These are phyloP conservation scores for Aplodontia rufa DNA, from an alignment of 2,113 vertebrate species.

Conservation along the genomic window DNA sequence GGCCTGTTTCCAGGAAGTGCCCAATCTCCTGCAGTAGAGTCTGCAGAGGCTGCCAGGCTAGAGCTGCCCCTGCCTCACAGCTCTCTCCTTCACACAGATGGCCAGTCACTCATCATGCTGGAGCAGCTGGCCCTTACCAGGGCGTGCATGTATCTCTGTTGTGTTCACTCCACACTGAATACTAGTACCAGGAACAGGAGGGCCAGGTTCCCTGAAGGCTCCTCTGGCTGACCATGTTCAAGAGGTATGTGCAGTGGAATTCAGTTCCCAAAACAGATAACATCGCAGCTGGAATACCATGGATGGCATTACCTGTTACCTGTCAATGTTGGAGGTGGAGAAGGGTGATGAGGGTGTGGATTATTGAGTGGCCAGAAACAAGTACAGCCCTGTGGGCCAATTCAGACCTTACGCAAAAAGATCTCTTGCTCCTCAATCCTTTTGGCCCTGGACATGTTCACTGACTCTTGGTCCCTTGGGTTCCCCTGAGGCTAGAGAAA, in stretches of 20 bases:
- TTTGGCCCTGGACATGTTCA: not conserved
- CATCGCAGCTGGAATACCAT: fast-evolving
- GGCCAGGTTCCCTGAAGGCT: not conserved
- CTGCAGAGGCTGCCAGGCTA: not conserved
- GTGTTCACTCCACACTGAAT: too few species aligned
- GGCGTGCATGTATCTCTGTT: too few species aligned
- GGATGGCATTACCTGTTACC: not conserved
- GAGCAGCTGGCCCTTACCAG: too few species aligned
- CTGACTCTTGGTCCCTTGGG: fast-evolving
- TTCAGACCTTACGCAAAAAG: not conserved
- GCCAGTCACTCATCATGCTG: fast-evolving
- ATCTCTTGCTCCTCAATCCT: fast-evolving
- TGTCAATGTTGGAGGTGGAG: not conserved
- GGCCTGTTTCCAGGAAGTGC: not conserved
- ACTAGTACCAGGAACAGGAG: not conserved
- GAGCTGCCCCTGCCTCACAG: not conserved
- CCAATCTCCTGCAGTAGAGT: not conserved
- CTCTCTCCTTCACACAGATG: not conserved
- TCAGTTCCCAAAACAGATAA: fast-evolving
- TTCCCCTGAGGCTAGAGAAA: not conserved
- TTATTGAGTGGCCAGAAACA: not conserved
- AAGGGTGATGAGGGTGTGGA: fast-evolving
- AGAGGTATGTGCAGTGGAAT: not conserved
- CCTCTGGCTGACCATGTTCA: not conserved
- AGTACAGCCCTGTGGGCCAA: fast-evolving